Percentiles rank a stretch among this genome's conserved stretches.
Evolutionary conservation across 2,113 vertebrate genomes (phyloP).

Genomic region (Poicephalus meyeri): DNA sequence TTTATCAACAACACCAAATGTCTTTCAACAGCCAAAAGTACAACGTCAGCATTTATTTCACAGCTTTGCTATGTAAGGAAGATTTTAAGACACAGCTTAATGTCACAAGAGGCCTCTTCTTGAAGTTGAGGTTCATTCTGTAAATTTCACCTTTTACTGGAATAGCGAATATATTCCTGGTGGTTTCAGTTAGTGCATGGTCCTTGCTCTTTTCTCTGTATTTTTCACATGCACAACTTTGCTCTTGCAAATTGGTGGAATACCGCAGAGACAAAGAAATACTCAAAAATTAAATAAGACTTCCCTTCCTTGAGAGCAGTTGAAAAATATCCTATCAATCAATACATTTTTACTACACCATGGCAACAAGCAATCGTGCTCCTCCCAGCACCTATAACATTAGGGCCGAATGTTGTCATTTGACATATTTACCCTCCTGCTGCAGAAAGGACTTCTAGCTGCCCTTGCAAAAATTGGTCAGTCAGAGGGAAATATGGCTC

Average conservation of each 20-base stretch:
- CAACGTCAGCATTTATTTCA: neutral
- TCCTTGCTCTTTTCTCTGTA: neutral
- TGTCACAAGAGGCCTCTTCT: neutral
- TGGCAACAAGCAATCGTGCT: neutral
- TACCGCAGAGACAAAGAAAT: neutral
- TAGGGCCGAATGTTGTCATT: neutral
- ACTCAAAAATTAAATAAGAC: neutral
- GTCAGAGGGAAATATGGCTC: neutral
- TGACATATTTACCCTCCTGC: neutral
- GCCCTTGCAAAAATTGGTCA: rapidly evolving
- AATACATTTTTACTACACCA: neutral
- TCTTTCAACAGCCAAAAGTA: neutral
- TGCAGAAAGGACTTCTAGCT: neutral
- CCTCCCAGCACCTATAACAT: neutral
- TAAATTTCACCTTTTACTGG: neutral
- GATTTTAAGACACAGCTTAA: neutral
- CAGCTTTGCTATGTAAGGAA: neutral
- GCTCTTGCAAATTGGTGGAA: neutral
- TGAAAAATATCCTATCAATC: neutral
- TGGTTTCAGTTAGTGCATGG: neutral
- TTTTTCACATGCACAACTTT: neutral
- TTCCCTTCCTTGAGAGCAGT: neutral
- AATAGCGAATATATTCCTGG: neutral
- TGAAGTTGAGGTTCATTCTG: neutral
- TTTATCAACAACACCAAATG: neutral